Evolutionary conservation across 2,888 invertebrate genomes (phyloP), one percentile per base, ranked within the genome.

Genomic region (Hymenopus coronatus): DNA sequence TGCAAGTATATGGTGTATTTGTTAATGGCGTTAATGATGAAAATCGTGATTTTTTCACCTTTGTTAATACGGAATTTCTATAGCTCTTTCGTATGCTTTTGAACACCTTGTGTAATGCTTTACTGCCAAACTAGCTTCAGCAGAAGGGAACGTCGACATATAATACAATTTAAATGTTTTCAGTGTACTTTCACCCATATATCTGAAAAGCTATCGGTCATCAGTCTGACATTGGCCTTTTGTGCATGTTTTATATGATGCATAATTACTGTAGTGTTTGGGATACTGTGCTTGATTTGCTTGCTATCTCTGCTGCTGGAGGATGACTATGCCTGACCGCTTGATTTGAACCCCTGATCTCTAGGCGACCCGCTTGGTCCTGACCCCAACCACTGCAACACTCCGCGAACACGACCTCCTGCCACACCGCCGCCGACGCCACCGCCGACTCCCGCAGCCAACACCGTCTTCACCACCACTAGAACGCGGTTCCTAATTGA

Each of bases 331-430:
- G 54, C 54, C 54, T 70, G 54, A 70, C 54, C 54, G 86, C 86
- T 86, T 86, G 70, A 14, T 88, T 88, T 88, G 85, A 82, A 30
- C 85, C 88, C 88, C 20, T 82, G 82, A 84, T 85, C 86, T 70
- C 54, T 70, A 88, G 88, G 88, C 84, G 28, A 88, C 82, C 88
- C 83, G 86, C 85, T 88, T 88, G 86, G 88, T 85, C 88, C 88
- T 88, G 83, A 85, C 82, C 86, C 88, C 88, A 15, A 85, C 82
- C 88, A 85, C 88, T 88, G 88, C 84, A 88, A 85, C 70, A 83
- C 85, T 33, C 25, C 82, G 82, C 40, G 33, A 82, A 81, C 84
- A 85, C 70, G 33, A 88, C 54, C 27, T 81, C 88, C 30, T 83
- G 70, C 88, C 86, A 46, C 86, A 82, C 82, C 86, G 83, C 85